phyloP scores from a whole-genome alignment of 2,888 invertebrate species.

The Griposia aprilina region DNA sequence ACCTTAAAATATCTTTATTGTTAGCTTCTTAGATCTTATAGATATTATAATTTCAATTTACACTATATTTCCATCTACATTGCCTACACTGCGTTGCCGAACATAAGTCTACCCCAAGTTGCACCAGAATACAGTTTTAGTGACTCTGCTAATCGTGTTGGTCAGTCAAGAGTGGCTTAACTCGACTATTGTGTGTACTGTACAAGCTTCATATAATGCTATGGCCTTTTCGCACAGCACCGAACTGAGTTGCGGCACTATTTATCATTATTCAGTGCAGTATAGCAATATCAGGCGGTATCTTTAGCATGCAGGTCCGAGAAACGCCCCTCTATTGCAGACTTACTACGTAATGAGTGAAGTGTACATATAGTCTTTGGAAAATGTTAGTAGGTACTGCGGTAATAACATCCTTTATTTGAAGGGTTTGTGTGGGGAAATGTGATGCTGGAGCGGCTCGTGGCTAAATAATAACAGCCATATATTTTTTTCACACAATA shows the following conservation, averaged over 20 bases:
- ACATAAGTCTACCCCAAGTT: background rate
- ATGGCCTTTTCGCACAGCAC: slow-evolving; percentile 35
- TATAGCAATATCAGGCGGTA: slow-evolving; percentile 40
- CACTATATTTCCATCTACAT: background rate
- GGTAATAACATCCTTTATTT: background rate
- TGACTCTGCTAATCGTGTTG: slow-evolving; percentile 15
- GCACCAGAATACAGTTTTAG: slow-evolving; percentile 17
- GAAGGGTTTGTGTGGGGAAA: background rate
- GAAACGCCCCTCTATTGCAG: slow-evolving; percentile 4
- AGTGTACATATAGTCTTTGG: slow-evolving; percentile 7
- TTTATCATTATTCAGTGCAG: slow-evolving; percentile 41
- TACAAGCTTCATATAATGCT: slow-evolving; percentile 36
- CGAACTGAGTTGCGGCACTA: slow-evolving; percentile 27
- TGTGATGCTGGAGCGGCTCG: background rate
- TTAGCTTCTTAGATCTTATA: background rate
- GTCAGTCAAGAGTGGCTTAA: slow-evolving; percentile 21
- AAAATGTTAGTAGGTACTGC: slow-evolving; percentile 15
- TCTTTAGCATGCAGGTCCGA: slow-evolving; percentile 31
- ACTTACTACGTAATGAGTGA: slow-evolving; percentile 15
- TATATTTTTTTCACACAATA: too few species aligned
- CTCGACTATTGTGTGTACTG: slow-evolving; percentile 23
- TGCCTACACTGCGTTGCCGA: background rate
- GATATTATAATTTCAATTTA: too few species aligned
- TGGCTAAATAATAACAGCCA: background rate
- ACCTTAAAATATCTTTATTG: background rate